Evolutionary conservation across 2,888 invertebrate species (phyloP).

Genomic region (Crioceris asparagi): DNA sequence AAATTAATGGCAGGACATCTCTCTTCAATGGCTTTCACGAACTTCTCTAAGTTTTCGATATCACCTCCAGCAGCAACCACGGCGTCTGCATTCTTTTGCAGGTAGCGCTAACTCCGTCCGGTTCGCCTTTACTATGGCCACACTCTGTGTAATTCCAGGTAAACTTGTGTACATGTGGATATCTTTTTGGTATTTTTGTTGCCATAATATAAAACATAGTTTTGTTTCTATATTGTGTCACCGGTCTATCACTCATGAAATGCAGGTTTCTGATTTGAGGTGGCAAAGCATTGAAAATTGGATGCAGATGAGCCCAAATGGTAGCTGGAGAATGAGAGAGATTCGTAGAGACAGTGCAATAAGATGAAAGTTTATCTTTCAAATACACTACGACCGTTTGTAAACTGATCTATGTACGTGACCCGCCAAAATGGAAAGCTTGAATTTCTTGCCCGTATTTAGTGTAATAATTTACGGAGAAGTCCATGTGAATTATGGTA

Average conservation of each 20-base stretch:
- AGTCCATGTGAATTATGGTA: constrained; percentile 25
- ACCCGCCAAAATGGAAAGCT: constrained; percentile 29
- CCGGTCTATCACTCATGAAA: constrained; percentile 9
- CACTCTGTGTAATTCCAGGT: constrained; percentile 27
- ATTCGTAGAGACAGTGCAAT: constrained; percentile 20
- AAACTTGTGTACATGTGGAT: constrained; percentile 1
- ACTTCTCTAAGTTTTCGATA: background rate
- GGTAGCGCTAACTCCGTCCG: constrained; percentile 24
- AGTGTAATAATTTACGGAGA: constrained; percentile 29
- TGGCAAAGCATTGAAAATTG: constrained; percentile 12
- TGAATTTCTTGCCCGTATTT: constrained; percentile 28
- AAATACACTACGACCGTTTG: constrained; percentile 31
- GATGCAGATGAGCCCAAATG: constrained; percentile 26
- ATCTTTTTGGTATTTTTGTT: constrained; percentile 3
- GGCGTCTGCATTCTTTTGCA: constrained; percentile 20
- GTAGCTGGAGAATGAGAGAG: constrained; percentile 23
- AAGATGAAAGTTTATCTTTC: constrained; percentile 3
- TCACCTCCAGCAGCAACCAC: background rate
- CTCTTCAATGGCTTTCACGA: background rate
- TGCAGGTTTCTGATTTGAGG: constrained; percentile 3
- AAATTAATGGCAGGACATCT: background rate
- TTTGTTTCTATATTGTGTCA: constrained; percentile 2
- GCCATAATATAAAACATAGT: constrained; percentile 9
- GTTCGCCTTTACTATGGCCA: constrained; percentile 23
- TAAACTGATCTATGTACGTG: constrained; percentile 25